A percentile compares a stretch with the other conserved stretches of the same genome.
phyloP scores from a whole-genome alignment of 1,140 invertebrate genomes.

The Mya arenaria region DNA sequence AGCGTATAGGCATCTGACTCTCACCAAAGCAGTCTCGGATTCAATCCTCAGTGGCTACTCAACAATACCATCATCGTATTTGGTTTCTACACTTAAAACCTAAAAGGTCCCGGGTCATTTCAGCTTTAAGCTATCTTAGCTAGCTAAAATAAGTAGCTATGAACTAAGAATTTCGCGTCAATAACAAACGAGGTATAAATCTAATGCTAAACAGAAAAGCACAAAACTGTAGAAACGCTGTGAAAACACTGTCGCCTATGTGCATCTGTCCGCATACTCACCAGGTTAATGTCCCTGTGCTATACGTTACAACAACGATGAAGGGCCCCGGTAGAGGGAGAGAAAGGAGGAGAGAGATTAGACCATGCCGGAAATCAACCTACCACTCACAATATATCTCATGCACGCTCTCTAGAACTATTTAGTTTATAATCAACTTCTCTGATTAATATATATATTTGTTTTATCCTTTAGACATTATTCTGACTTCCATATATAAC shows the following conservation, averaged over 20 bases:
- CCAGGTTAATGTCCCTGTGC: constrained; percentile 78
- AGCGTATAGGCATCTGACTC: no score
- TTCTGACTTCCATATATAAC: no score
- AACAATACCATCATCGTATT: no score
- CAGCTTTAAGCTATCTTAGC: not conserved
- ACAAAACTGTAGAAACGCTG: not conserved
- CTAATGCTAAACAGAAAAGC: not conserved
- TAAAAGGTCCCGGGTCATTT: no score
- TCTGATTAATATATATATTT: no score
- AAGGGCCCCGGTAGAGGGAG: constrained; percentile 58
- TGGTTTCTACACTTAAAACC: no score
- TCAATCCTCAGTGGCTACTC: no score
- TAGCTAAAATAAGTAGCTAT: not conserved
- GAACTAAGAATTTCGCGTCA: not conserved
- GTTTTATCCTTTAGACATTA: no score
- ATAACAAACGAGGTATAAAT: not conserved
- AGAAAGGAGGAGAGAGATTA: constrained; percentile 59
- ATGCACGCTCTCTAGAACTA: no score
- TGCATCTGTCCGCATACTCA: constrained; percentile 72
- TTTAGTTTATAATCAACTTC: no score
- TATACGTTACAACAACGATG: constrained; percentile 64
- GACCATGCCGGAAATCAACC: constrained; percentile 36
- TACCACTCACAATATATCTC: constrained; percentile 19
- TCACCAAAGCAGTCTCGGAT: no score
- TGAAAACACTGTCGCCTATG: constrained; percentile 22